Conservation (phyloP, 2,113 vertebrate genomes). For the Muscicapa adusta region DNA sequence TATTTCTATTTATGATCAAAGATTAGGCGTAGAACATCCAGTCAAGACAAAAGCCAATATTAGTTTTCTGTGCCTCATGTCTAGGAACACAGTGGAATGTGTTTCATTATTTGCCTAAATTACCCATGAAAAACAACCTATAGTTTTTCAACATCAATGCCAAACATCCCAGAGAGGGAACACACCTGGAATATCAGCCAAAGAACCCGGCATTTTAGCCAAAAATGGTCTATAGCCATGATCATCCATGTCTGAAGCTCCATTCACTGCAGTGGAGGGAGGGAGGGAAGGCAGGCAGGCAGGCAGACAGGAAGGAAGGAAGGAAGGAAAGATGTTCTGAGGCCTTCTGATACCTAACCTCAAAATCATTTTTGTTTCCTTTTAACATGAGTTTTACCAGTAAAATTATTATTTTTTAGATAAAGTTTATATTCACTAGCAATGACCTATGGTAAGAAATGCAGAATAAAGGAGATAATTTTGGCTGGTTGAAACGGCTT, state of each 20-base stretch:
- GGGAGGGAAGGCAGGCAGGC: rapidly evolving
- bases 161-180: neutral
- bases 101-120: constrained; percentile 28
- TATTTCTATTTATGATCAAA: neutral
- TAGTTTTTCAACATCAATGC: neutral
- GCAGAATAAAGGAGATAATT: neutral
- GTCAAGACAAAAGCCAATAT: neutral
- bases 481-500: neutral
- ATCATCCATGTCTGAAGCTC: neutral
- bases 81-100: neutral
- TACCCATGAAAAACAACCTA: neutral
- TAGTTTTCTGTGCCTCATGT: neutral
- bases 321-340: neutral
- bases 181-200: neutral
- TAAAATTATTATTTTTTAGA: neutral
- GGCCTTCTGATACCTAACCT: neutral
- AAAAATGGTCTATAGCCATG: neutral
- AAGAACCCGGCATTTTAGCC: neutral
- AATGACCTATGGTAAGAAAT: neutral
- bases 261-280: neutral
- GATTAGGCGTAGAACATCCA: neutral
- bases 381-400: neutral
- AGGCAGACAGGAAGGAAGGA: rapidly evolving
- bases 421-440: neutral
- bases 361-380: neutral